phyloP scores from a whole-genome alignment of 1,140 invertebrate genomes.

The Monochamus saltuarius region DNA sequence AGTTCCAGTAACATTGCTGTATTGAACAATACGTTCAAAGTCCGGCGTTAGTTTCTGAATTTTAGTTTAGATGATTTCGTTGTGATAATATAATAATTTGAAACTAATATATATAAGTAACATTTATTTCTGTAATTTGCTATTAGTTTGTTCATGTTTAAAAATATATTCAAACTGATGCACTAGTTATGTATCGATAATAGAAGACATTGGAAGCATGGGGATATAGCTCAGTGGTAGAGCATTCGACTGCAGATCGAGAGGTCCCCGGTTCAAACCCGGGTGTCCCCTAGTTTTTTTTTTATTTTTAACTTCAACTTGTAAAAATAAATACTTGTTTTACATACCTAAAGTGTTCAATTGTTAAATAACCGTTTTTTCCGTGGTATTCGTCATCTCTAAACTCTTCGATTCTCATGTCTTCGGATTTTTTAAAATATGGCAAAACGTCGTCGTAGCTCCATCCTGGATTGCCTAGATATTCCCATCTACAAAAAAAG shows the following conservation, averaged over 20 bases:
- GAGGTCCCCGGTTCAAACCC: conserved; percentile 90
- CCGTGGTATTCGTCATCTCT: conserved; percentile 67
- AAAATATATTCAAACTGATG: no score
- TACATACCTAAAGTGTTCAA: conserved; percentile 63
- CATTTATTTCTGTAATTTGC: no score
- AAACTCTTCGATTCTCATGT: conserved; percentile 64
- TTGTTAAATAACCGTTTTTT: conserved; percentile 63
- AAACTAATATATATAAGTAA: no score
- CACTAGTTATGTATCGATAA: no score
- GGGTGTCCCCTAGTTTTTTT: conserved; percentile 71
- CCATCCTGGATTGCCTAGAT: conserved; percentile 71
- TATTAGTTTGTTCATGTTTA: no score
- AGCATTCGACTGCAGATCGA: conserved; percentile 93
- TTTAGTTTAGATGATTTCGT: no score
- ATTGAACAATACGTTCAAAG: no score
- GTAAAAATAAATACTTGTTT: no score
- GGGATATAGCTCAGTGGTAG: conserved; percentile 78
- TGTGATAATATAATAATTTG: no score
- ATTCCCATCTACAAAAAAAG: conserved; percentile 71
- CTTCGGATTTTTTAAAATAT: conserved; percentile 77
- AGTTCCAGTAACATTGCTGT: no score
- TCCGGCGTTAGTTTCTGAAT: no score
- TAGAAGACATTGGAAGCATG: background rate
- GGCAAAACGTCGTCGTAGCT: conserved; percentile 76
- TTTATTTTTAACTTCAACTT: no score